phyloP scores from a whole-genome alignment of 1,140 invertebrate genomes.

The Eumeta japonica region DNA sequence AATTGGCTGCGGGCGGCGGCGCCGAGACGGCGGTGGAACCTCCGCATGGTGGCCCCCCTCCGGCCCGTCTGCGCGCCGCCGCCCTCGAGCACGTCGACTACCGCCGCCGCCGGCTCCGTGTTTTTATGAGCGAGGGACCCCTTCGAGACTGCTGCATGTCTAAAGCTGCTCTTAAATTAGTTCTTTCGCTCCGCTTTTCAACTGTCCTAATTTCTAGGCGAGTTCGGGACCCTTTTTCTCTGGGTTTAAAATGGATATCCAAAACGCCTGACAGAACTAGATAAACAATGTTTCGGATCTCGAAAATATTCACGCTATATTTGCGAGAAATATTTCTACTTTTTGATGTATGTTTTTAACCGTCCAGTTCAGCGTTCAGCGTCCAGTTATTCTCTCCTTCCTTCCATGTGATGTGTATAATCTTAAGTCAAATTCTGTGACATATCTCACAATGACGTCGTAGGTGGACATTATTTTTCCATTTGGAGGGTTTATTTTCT shows the following conservation, averaged over 20 bases:
- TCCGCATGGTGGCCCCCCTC: slow-evolving; percentile 41
- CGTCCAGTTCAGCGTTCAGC: no score
- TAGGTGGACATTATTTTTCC: slow-evolving; percentile 47
- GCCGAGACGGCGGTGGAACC: slow-evolving; percentile 55
- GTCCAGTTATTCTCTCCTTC: no score
- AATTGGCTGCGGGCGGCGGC: slow-evolving; percentile 54
- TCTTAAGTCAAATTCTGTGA: no score
- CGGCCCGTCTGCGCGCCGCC: slow-evolving; percentile 8
- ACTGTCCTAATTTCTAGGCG: slow-evolving; percentile 19
- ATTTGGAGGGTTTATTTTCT: slow-evolving; percentile 54
- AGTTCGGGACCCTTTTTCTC: no score
- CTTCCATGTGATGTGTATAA: no score
- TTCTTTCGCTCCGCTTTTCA: slow-evolving; percentile 27
- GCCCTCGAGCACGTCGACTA: slow-evolving; percentile 11
- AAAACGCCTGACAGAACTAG: no score
- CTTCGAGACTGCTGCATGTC: slow-evolving; percentile 37
- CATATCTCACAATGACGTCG: slow-evolving; percentile 23
- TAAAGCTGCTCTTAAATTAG: slow-evolving; percentile 42
- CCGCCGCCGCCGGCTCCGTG: slow-evolving; percentile 27
- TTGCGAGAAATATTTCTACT: no score
- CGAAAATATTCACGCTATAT: no score
- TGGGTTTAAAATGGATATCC: no score
- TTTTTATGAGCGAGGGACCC: slow-evolving; percentile 48
- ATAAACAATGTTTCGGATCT: no score
- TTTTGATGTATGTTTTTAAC: no score